Evolutionary conservation across 2,113 vertebrate genomes (phyloP), one percentile per base, ranked within the genome.

Genomic region (Aspidoscelis tigris): DNA sequence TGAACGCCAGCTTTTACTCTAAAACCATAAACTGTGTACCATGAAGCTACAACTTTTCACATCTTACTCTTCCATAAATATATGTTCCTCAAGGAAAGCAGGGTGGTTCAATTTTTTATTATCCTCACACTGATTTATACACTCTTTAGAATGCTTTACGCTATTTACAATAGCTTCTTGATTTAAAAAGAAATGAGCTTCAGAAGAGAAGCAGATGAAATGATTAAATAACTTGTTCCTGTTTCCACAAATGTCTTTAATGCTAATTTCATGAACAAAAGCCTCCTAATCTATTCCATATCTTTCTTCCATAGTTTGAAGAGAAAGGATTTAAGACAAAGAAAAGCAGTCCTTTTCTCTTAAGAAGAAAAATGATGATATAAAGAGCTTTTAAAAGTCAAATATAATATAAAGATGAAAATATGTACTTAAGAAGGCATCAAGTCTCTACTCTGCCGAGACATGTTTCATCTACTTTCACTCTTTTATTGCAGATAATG

Each of bases 1-100:
- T 89, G 33, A 89, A 92, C 90, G 88, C 90, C 90, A 91, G 90
- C 66, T 75, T 81, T 88, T 2, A 65, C 84, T 92, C 88, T 91
- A 84, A 86, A n/a, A 74, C 83, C 82, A 81, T 83, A 89, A 92
- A 86, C 91, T 87, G 86, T 82, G 87, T 93, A 84, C 87, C 89
- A 92, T 83, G 72, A 77, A 44, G 82, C 83, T 90, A 90, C 70
- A 80, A 64, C 83, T 75, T 76, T 75, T 65, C 75, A 90, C 81
- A 82, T 90, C 65, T 78, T 89, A 79, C 88, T 74, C 92, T 92
- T 79, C 50, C 55, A 79, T 68, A 88, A 88, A 88, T 43, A 86
- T 50, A 4, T 24, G 87, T 1, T 1, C 79, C 85, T 69, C 53
- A 81, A 70, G 58, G 73, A 78, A 87, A 9, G 24, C 73, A 88